Conservation (phyloP, 2,888 invertebrate species). For the Agriotes lineatus region DNA sequence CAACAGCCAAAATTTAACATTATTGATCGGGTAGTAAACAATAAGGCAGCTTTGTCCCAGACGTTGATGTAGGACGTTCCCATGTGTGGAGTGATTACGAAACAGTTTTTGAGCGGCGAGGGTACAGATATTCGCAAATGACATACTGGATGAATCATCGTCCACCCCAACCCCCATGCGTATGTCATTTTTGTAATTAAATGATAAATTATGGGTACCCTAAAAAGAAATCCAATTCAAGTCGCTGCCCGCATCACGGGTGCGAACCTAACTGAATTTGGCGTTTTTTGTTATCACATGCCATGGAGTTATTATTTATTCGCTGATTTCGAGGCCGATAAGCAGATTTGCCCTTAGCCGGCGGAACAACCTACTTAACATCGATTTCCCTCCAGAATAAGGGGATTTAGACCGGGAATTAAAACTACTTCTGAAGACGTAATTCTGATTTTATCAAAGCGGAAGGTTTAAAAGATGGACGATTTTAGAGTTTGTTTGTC, state of each 20-base stretch:
- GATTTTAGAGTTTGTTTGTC: not conserved
- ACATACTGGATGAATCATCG: conserved; percentile 6
- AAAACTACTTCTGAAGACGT: conserved; percentile 1
- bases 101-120: not conserved
- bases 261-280: conserved; percentile 9
- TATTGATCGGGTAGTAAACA: not conserved
- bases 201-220: conserved; percentile 25
- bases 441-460: conserved; percentile 4
- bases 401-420: not conserved
- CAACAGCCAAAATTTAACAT: conserved; percentile 5
- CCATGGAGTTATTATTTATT: conserved; percentile 19
- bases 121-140: conserved; percentile 12
- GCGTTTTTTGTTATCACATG: conserved; percentile 9
- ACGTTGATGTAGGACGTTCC: conserved; percentile 6
- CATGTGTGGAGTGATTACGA: conserved; percentile 6
- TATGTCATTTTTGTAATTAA: conserved; percentile 30
- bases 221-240: not conserved
- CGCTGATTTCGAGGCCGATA: conserved; percentile 15
- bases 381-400: conserved; percentile 11
- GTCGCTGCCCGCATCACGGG: conserved; percentile 1
- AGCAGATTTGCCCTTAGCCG: conserved; percentile 9
- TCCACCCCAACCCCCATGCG: conserved; percentile 22
- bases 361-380: conserved; percentile 18
- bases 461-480: not conserved
- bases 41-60: conserved; percentile 5